phyloP scores from a whole-genome alignment of 92 coral and sea anemone genomes.

The Galaxea fascicularis region DNA sequence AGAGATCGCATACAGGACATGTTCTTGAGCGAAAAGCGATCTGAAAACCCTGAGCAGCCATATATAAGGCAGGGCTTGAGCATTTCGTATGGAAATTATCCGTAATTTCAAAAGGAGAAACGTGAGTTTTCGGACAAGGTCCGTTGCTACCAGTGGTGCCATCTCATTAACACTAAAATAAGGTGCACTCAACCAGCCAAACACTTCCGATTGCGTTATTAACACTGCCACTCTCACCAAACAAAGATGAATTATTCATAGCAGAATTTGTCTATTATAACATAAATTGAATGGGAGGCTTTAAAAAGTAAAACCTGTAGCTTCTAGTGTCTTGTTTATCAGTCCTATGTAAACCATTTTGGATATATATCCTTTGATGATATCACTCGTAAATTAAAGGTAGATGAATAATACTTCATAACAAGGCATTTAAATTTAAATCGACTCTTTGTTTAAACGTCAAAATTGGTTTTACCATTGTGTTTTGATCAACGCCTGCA shows the following conservation, averaged over 20 bases:
- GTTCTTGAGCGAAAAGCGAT: slow-evolving; percentile 2
- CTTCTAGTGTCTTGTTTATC: not conserved
- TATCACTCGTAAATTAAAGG: not conserved
- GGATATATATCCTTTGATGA: not conserved
- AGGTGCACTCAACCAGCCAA: not conserved
- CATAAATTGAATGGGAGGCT: not conserved
- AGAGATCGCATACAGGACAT: not conserved
- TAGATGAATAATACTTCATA: not conserved
- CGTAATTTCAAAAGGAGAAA: not conserved
- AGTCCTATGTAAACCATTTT: not conserved
- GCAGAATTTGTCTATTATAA: not conserved
- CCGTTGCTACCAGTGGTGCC: slow-evolving; percentile 4
- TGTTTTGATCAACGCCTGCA: not conserved
- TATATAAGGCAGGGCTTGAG: not conserved
- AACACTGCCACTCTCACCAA: not conserved
- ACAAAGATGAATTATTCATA: not conserved
- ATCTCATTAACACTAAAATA: too few relatives aligned
- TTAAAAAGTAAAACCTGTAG: not conserved
- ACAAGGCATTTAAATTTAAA: too few relatives aligned
- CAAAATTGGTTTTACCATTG: not conserved
- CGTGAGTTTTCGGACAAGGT: slow-evolving; percentile 19
- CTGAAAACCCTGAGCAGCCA: not conserved
- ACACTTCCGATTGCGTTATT: slow-evolving; percentile 11
- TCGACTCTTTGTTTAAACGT: not conserved
- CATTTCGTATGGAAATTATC: not conserved